Base-by-base conservation (phyloP, 2,113 vertebrate species). In the Sinocyclocheilus grahami region DNA sequence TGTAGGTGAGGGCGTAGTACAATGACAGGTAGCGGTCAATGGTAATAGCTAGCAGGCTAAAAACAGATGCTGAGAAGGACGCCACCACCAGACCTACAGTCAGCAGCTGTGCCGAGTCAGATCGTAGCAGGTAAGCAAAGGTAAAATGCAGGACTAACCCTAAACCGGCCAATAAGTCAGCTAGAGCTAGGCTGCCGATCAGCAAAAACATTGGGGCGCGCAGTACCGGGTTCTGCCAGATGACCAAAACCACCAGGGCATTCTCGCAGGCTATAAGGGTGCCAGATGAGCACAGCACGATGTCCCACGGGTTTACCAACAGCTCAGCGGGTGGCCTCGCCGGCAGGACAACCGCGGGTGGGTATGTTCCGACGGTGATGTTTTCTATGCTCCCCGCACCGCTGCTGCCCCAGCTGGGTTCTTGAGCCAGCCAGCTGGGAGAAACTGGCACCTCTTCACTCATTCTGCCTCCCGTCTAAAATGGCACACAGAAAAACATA, bases 11-110 rank as follows among this genome's bases (percentile, higher is more conserved):
- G 58, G 98, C 98, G 0, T 99, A 99, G 91, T 99, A 99, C 67
- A 99, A 95, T 0, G 98, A 99, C 92, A 99, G 96, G 95, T 99
- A 99, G 88, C 98, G 97, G 94, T 99, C 98, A 0, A 99, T 97
- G 0, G 98, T 99, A 92, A 99, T 99, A 55, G 98, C 98, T 95
- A 99, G 92, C 95, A 99, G 92, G 94, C 98, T 99, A 95, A 98
- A 97, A 42, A 99, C 96, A 0, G 98, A 99, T 87, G 98, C 98
- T 0, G 97, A 99, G 95, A 99, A 99, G 86, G 98, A 99, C 89
- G 98, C 97, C 86, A 98, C 97, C 87, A 99, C 97, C 91, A 99
- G 95, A 82, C 98, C 98, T 42, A 98, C 94, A 0, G 97, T 99
- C 87, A 97, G 94, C 93, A 99, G 93, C 93, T 97, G 97, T 53